Evolutionary conservation across 1,140 invertebrate genomes (phyloP).

Genomic region (Aethina tumida): DNA sequence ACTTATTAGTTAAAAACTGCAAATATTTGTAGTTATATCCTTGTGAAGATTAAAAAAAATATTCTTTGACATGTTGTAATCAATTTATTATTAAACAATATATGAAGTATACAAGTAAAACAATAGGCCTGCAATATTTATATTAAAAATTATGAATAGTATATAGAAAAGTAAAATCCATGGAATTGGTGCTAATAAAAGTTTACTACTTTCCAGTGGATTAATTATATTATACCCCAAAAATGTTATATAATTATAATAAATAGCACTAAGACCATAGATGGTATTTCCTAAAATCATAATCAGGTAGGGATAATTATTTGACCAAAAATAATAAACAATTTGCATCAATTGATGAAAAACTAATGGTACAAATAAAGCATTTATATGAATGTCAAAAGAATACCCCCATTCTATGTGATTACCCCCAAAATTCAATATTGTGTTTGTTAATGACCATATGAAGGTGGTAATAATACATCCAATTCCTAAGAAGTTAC

Average conservation of each 20-base stretch:
- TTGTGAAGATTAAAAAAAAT: too few species aligned
- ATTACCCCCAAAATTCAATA: slow-evolving; percentile 59
- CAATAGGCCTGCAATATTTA: slow-evolving; percentile 6
- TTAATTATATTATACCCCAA: slow-evolving; percentile 93
- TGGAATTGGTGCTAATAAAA: slow-evolving; percentile 80
- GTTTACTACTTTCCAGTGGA: slow-evolving; percentile 78
- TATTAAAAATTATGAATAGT: slow-evolving; percentile 2
- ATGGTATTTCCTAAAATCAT: slow-evolving; percentile 86
- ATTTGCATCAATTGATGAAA: slow-evolving; percentile 90
- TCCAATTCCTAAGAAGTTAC: slow-evolving; percentile 88
- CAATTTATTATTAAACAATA: not conserved
- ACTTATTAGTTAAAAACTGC: too few species aligned
- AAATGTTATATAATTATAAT: slow-evolving; percentile 97
- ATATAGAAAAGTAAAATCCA: slow-evolving; percentile 38
- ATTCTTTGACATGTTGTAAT: too few species aligned
- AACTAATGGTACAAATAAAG: slow-evolving; percentile 91
- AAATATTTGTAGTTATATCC: too few species aligned
- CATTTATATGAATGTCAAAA: slow-evolving; percentile 98
- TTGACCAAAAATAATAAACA: slow-evolving; percentile 75
- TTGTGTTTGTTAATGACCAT: slow-evolving; percentile 84
- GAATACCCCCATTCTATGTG: slow-evolving; percentile 98
- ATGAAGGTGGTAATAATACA: slow-evolving; percentile 72
- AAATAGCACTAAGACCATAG: slow-evolving; percentile 84
- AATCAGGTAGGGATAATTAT: slow-evolving; percentile 65
- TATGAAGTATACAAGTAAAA: not conserved